Evolutionary conservation across 92 coral and sea anemone genomes (phyloP).

Genomic region (Scolanthus callimorphus): DNA sequence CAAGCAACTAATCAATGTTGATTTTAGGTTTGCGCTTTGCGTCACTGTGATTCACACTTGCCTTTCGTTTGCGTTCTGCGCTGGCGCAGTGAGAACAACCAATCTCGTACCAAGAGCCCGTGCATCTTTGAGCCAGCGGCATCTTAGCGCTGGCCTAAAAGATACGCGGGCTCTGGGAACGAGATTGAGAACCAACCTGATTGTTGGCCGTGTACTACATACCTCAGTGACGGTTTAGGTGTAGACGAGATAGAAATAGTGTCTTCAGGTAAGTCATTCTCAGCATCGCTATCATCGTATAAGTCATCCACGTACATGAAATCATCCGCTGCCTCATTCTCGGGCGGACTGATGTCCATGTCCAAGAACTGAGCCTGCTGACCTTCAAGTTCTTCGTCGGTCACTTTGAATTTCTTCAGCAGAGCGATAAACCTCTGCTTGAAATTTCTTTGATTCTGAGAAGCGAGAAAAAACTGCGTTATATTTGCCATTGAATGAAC

Average conservation of each 20-base stretch:
- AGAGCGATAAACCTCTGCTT: slow-evolving; percentile 94
- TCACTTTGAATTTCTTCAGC: slow-evolving; percentile 87
- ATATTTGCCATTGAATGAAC: too few relatives aligned
- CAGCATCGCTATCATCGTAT: slow-evolving; percentile 77
- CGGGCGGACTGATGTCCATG: slow-evolving; percentile 91
- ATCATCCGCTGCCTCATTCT: slow-evolving; percentile 73
- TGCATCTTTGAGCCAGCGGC: too few relatives aligned
- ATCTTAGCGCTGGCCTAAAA: too few relatives aligned
- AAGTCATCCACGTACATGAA: slow-evolving; percentile 80
- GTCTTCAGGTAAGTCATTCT: slow-evolving; percentile 82
- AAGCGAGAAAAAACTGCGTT: too few relatives aligned
- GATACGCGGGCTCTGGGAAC: too few relatives aligned
- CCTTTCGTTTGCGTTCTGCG: too few relatives aligned
- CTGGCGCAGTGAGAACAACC: too few relatives aligned
- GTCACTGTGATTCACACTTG: too few relatives aligned
- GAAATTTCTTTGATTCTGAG: slow-evolving; percentile 92
- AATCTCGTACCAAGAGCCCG: too few relatives aligned
- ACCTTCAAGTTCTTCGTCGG: slow-evolving; percentile 69
- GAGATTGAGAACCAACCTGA: too few relatives aligned
- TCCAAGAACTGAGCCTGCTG: slow-evolving; percentile 33
- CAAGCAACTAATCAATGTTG: too few relatives aligned
- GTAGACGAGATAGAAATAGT: slow-evolving; percentile 88
- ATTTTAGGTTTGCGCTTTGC: too few relatives aligned
- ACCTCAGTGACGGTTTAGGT: slow-evolving; percentile 95
- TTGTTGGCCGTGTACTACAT: neutral